Percentiles rank a stretch among this genome's conserved stretches.
Conservation (phyloP, 1,140 invertebrate species). For the Drosophila auraria region DNA sequence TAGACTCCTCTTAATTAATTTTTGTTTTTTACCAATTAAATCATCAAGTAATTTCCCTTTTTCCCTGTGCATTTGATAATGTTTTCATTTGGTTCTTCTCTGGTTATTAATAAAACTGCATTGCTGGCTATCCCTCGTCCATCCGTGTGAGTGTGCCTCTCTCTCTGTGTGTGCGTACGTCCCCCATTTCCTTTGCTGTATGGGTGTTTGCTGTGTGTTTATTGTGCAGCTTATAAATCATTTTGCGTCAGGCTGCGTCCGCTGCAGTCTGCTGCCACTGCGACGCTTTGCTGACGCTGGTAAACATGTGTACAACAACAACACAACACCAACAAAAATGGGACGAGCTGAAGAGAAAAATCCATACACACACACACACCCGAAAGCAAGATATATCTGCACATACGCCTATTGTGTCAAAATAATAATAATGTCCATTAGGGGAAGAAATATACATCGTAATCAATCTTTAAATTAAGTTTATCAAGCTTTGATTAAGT, state of each 20-base stretch:
- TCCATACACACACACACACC: slow-evolving; percentile 15
- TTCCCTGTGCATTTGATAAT: slow-evolving; percentile 10
- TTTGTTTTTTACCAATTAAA: neutral
- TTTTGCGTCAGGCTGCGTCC: slow-evolving; percentile 69
- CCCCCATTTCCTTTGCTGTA: slow-evolving; percentile 11
- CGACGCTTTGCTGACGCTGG: slow-evolving; percentile 77
- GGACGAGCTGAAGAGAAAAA: slow-evolving; percentile 23
- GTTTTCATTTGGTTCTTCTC: slow-evolving; percentile 43
- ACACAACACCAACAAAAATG: slow-evolving; percentile 18
- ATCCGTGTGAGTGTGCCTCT: neutral
- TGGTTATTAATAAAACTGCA: slow-evolving; percentile 59
- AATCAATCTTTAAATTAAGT: neutral
- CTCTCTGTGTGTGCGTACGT: slow-evolving; percentile 15
- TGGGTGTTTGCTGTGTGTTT: slow-evolving; percentile 43
- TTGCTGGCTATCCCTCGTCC: slow-evolving; percentile 33
- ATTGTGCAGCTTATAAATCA: slow-evolving; percentile 70
- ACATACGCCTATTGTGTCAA: slow-evolving; percentile 7
- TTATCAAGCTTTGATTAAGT: neutral
- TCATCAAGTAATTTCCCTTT: neutral
- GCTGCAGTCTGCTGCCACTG: slow-evolving; percentile 68
- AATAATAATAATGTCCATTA: neutral
- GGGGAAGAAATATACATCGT: neutral
- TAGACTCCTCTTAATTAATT: no score
- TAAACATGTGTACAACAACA: slow-evolving; percentile 56
- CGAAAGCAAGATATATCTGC: neutral